Base-by-base conservation (phyloP, 2,113 vertebrate species). In the Tachuris rubrigastra region DNA sequence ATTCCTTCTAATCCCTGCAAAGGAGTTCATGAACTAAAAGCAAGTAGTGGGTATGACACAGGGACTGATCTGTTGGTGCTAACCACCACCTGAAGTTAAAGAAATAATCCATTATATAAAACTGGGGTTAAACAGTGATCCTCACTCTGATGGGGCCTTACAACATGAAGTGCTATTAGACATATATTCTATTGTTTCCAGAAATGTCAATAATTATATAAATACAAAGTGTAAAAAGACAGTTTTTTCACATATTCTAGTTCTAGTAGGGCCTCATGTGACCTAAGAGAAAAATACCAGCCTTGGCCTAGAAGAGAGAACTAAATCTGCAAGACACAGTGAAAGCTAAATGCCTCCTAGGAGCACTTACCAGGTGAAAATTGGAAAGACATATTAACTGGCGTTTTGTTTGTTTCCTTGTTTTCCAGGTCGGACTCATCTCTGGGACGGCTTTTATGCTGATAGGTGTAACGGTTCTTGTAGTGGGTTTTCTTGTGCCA, bases 401-500 rank as follows among this genome's bases (percentile, higher is more conserved):
- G 21, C 3, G 2, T 1, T 31, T 19, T 55, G 12, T 80, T 73
- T 73, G 2, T 86, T 76, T 93, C 0, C 62, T 81, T 93, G 72
- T 91, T 75, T 92, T 87, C 49, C 94, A 99, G 99, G 99, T 99
- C 95, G 99, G 99, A 98, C 99, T 99, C 95, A 98, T 98, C 97
- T 99, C 98, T 4, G 99, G 99, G 74, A 98, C 87, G 8, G 94
- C 99, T 96, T 98, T 99, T 47, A 97, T 99, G 97, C 96, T 99
- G 65, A 98, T 98, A 3, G 99, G 99, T 87, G 87, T 99, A 78
- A 97, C 98, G 9, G 98, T 99, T 81, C 98, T 99, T 75, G 95
- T 99, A 46, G 99, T 99, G 92, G 99, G 99, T 91, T 99, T 99
- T 72, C 98, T 98, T 31, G 99, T 99, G 85, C 98, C 99, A 46